These are phyloP conservation scores for Cottoperca gobio DNA, from an alignment of 2,797 vertebrate genomes.

Conservation along the genomic window DNA sequence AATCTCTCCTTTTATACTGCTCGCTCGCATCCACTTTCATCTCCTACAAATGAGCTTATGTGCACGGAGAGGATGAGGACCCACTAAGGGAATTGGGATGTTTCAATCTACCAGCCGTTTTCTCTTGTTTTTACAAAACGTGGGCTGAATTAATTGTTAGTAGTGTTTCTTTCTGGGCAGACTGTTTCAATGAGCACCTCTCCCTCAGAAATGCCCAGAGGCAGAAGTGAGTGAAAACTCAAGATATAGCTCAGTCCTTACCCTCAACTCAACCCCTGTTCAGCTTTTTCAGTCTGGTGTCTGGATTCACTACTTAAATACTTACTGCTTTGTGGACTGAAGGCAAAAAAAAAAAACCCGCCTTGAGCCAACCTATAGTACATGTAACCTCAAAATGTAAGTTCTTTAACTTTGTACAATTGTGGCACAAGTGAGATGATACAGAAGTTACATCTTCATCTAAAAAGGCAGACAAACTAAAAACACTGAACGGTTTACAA, in stretches of 20 bases:
- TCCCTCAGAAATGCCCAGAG: slow-evolving; percentile 52
- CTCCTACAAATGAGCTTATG: slow-evolving; percentile 60
- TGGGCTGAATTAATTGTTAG: slow-evolving; percentile 65
- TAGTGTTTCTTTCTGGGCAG: slow-evolving; percentile 25
- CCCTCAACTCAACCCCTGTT: slow-evolving; percentile 58
- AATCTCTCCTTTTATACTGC: slow-evolving; percentile 54
- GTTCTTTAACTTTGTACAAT: slow-evolving; percentile 18
- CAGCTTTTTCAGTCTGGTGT: slow-evolving; percentile 45
- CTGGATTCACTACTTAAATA: slow-evolving; percentile 51
- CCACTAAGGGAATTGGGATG: slow-evolving; percentile 63
- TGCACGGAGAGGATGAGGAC: slow-evolving; percentile 55
- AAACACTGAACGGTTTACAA: not conserved
- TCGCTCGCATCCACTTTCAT: slow-evolving; percentile 62
- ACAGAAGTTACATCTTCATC: not conserved
- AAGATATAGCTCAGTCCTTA: slow-evolving; percentile 40
- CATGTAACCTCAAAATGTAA: slow-evolving; percentile 4
- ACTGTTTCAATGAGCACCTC: slow-evolving; percentile 30
- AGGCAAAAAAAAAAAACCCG: slow-evolving; percentile 10
- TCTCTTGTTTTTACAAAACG: slow-evolving; percentile 54
- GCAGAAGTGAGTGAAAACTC: slow-evolving; percentile 47
- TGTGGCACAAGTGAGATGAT: slow-evolving; percentile 4
- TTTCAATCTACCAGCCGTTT: slow-evolving; percentile 62
- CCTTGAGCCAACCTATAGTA: slow-evolving; percentile 23
- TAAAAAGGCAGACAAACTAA: not conserved
- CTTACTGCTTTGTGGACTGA: slow-evolving; percentile 38